Conservation (phyloP, 2,888 invertebrate genomes). For the Atrina japonica region DNA sequence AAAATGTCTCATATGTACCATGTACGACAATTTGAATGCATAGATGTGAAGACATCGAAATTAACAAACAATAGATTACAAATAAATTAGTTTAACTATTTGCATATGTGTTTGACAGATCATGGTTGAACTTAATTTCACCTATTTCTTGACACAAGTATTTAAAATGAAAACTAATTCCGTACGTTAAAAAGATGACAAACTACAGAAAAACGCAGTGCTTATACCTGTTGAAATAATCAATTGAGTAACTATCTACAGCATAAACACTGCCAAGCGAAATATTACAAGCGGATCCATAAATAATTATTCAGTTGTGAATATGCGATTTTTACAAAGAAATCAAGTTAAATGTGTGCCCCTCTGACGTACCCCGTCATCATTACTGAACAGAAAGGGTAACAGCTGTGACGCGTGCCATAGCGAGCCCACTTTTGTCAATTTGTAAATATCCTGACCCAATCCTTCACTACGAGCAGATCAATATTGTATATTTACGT, state of each 20-base stretch:
- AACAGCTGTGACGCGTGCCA: slow-evolving; percentile 53
- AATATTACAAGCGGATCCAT: too few species aligned
- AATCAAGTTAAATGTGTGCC: too few species aligned
- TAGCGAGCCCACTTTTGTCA: slow-evolving; percentile 39
- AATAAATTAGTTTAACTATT: too few species aligned
- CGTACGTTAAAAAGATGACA: not conserved
- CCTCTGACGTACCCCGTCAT: slow-evolving; percentile 14
- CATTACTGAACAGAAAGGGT: slow-evolving; percentile 9
- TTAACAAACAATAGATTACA: too few species aligned
- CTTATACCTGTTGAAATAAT: not conserved
- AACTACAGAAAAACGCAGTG: not conserved
- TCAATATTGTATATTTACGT: too few species aligned
- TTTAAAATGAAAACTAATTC: not conserved
- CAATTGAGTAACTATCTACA: not conserved
- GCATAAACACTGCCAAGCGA: too few species aligned
- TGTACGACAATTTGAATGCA: too few species aligned
- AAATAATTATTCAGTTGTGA: too few species aligned
- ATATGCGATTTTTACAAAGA: too few species aligned
- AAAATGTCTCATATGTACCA: not conserved
- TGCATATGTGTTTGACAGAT: not conserved
- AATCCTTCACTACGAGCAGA: too few species aligned
- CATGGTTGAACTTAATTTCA: not conserved
- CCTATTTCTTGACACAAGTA: not conserved
- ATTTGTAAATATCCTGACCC: slow-evolving; percentile 36
- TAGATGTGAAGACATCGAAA: too few species aligned